phyloP scores from a whole-genome alignment of 1,140 invertebrate species.

The Zaprionus capensis region DNA sequence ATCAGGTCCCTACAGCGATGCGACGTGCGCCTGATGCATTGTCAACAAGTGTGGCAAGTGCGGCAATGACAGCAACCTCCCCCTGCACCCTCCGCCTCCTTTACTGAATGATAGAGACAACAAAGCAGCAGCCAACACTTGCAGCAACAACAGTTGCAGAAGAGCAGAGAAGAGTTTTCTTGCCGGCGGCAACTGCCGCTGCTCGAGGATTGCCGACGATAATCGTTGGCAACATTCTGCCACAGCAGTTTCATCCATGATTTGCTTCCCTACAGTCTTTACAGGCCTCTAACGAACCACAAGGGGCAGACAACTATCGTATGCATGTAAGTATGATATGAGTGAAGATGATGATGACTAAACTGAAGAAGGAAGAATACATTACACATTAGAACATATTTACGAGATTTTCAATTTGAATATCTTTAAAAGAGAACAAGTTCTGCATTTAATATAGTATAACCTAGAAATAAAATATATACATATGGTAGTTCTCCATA shows the following conservation, averaged over 20 bases:
- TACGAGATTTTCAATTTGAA: background rate
- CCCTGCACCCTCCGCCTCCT: background rate
- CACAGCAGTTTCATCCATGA: slow-evolving; percentile 7
- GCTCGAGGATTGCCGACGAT: slow-evolving; percentile 3
- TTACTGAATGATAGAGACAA: slow-evolving; percentile 12
- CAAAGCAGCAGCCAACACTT: slow-evolving; percentile 20
- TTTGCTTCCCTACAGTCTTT: background rate
- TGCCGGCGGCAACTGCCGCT: background rate
- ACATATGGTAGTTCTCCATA: no score
- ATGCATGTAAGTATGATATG: background rate
- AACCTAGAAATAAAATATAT: no score
- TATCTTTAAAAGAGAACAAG: background rate
- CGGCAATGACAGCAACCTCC: slow-evolving; percentile 14
- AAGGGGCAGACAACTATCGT: background rate
- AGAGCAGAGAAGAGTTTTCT: background rate
- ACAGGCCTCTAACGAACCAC: background rate
- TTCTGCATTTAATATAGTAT: no score
- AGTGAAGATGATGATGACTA: background rate
- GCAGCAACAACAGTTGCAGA: slow-evolving; percentile 12
- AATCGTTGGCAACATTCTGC: slow-evolving; percentile 2
- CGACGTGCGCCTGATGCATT: slow-evolving; percentile 51
- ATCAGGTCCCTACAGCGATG: slow-evolving; percentile 27
- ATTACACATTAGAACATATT: background rate
- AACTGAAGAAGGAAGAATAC: background rate
- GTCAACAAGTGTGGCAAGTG: slow-evolving; percentile 61